Evolutionary conservation across 1,140 invertebrate species (phyloP), one percentile per base, ranked within the genome.

Genomic region (Cydia fagiglandana): DNA sequence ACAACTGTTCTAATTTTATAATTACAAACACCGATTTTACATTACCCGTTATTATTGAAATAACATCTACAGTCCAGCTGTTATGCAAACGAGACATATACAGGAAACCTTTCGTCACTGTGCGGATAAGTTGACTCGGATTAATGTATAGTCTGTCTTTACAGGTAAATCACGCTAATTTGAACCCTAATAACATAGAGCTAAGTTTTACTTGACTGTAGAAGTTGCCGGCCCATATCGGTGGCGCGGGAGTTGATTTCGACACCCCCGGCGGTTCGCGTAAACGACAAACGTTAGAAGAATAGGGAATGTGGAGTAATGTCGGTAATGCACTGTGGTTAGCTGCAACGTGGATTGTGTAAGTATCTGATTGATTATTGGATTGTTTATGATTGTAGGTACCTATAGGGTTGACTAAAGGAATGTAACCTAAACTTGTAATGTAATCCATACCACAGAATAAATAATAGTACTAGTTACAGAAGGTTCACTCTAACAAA

Each of bases 301-400:
- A 70, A 70, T 38, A 70, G 56, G 56, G 30, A 70, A 70, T 38
- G 38, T 70, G 66, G 34, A 70, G 66, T 38, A 70, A 70, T 70
- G 30, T n/a, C 66, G 13, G 30, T 70, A 70, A 70, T 70, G 34
- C 66, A 41, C 66, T 70, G 66, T 70, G 66, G 66, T 70, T 70
- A 41, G 30, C 34, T 70, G 64, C 24, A 30, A 34, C 28, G 12
- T 34, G 30, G 38, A 70, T 70, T 70, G 66, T 38, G 66, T 12
- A 70, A 30, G 50, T 7, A 61, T 61, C 56, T 7, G 17, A 61
- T 61, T 61, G 56, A 24, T 61, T 61, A 61, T 56, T 61, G 56
- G 56, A 61, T 61, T 61, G n/a, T 61, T 61, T 61, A 61, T 61
- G 56, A 24, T 12, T 7, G 9, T n/a, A n/a, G n/a, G n/a, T 61